Evolutionary conservation across 1,140 invertebrate genomes (phyloP), one percentile per base, ranked within the genome.

Genomic region (Drosophila guanche): DNA sequence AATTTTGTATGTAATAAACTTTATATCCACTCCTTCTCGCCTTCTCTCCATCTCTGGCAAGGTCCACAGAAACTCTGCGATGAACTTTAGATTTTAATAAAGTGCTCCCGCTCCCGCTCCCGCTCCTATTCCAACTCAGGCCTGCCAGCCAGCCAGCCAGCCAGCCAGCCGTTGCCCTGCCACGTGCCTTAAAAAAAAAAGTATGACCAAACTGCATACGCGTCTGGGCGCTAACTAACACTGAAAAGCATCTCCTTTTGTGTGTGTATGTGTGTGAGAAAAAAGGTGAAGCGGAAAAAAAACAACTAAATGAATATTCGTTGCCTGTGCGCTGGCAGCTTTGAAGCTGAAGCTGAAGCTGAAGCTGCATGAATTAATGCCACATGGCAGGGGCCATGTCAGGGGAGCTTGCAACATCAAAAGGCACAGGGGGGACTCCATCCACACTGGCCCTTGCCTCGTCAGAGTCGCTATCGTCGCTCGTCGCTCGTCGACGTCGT

Each of bases 331-430:
- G 54, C 51, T 66, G 62, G 48, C 60, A 55, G 78, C 62, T 79
- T 70, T 71, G 77, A 79, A 83, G 67, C 71, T 71, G 77, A 75
- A 83, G 67, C 71, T 71, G 77, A 79, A 83, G 67, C 71, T 71
- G 77, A 75, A 83, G 67, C 71, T 85, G 72, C 72, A 80, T 85
- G 72, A 84, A 84, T 84, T 84, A 84, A 85, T 85, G 81, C 76
- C 71, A 58, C 80, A 53, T 45, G 52, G 69, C 56, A 43, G 27
- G 57, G 42, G 41, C 42, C 12, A 37, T 23, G 53, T 14, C n/a
- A 48, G 25, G 25, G 46, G 22, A 53, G 55, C 67, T 79, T 65
- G 72, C 58, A 67, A 85, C 80, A 85, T 85, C 80, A 80, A 79
- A 79, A 84, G 80, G 59, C 52, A 68, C 37, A 33, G 41, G 3